phyloP scores from a whole-genome alignment of 2,888 invertebrate species.

The Agonopterix subpropinquella region DNA sequence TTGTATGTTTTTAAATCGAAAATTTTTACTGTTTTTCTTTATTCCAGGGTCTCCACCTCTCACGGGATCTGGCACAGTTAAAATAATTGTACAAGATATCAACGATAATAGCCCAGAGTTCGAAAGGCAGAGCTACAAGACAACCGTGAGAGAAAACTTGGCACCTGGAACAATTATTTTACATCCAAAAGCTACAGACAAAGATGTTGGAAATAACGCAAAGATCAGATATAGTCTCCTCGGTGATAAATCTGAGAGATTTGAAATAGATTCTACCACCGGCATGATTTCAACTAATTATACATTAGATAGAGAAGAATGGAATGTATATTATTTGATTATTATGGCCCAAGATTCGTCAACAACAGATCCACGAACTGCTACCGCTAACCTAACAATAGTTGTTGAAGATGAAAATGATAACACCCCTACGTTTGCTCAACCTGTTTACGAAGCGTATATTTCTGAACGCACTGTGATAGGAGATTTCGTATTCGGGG shows the following conservation, averaged over 20 bases:
- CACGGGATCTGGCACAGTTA: constrained; percentile 93
- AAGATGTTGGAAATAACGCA: constrained; percentile 89
- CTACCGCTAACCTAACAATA: constrained; percentile 89
- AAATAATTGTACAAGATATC: constrained; percentile 93
- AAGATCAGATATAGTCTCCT: constrained; percentile 90
- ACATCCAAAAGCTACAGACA: constrained; percentile 86
- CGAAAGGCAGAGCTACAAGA: constrained; percentile 86
- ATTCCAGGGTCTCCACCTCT: constrained; percentile 91
- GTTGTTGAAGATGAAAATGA: constrained; percentile 89
- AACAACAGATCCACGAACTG: constrained; percentile 87
- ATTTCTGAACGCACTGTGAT: constrained; percentile 87
- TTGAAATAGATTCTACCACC: constrained; percentile 84
- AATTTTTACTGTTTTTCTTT: constrained; percentile 8
- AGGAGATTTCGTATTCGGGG: constrained; percentile 93
- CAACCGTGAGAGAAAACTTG: constrained; percentile 88
- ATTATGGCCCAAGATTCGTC: constrained; percentile 93
- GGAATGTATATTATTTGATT: constrained; percentile 84
- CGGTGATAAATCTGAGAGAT: constrained; percentile 88
- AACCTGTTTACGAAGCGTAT: constrained; percentile 84
- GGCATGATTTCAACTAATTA: constrained; percentile 86
- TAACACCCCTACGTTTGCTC: constrained; percentile 86
- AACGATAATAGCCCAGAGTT: constrained; percentile 96
- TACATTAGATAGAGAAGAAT: constrained; percentile 87
- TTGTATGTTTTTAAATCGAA: no score
- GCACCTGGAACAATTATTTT: constrained; percentile 86